These are phyloP conservation scores for Ploceus nigricollis DNA, from an alignment of 2,113 vertebrate genomes.

Conservation along the genomic window DNA sequence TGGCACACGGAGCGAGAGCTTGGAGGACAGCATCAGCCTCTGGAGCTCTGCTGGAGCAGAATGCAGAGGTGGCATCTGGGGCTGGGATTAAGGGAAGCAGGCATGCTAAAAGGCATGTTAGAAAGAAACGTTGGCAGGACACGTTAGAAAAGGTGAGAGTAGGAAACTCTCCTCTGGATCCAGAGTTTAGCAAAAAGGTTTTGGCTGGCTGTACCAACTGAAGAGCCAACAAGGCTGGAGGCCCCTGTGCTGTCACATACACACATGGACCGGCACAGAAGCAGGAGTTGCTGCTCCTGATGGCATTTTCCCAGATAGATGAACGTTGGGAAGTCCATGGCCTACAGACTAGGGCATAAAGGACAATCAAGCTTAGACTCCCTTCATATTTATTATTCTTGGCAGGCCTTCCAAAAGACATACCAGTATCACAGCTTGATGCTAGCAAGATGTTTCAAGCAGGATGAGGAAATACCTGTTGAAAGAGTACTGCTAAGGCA, in stretches of 20 bases:
- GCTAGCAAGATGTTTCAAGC: conserved; percentile 73
- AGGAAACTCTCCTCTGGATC: background rate
- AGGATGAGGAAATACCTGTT: conserved; percentile 70
- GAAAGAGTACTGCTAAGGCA: conserved; percentile 77
- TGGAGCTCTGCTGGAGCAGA: background rate
- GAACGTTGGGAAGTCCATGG: background rate
- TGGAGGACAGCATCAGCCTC: background rate
- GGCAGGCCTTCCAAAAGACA: conserved; percentile 76
- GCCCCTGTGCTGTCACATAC: fast-evolving
- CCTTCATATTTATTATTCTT: background rate
- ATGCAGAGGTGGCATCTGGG: background rate
- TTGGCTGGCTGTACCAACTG: background rate
- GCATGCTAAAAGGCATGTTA: background rate
- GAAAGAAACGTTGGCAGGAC: background rate
- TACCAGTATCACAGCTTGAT: conserved; percentile 73
- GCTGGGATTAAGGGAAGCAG: background rate
- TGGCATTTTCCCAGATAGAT: background rate
- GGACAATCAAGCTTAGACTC: background rate
- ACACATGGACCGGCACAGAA: background rate
- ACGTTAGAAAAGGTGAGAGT: background rate
- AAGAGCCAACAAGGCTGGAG: background rate
- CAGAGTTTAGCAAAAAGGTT: background rate
- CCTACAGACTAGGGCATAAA: background rate
- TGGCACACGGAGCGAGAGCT: fast-evolving
- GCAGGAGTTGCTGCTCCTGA: background rate